These are phyloP conservation scores for Anseranas semipalmata DNA, from an alignment of 2,113 vertebrate genomes.

Conservation along the genomic window DNA sequence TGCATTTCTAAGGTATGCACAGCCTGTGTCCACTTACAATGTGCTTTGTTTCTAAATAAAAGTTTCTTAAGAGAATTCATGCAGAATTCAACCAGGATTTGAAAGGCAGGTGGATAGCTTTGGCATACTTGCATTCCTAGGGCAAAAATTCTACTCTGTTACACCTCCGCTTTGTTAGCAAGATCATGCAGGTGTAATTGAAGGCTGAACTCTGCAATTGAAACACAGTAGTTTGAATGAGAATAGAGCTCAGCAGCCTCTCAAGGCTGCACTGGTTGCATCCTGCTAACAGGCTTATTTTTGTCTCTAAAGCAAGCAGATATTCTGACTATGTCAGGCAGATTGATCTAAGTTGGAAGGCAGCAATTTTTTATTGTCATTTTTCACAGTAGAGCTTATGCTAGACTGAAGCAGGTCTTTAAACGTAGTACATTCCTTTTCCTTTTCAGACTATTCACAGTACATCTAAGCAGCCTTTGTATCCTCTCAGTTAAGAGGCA, in stretches of 20 bases:
- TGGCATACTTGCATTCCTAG: neutral
- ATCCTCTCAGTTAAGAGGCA: neutral
- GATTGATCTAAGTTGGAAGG: conserved; percentile 35
- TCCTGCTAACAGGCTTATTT: conserved; percentile 46
- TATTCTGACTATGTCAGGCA: neutral
- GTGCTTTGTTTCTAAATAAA: conserved; percentile 28
- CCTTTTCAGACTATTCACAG: neutral
- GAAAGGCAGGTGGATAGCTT: neutral
- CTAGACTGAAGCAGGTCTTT: neutral
- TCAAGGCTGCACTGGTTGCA: neutral
- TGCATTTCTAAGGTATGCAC: neutral
- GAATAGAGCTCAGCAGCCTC: conserved; percentile 17
- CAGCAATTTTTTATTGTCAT: neutral
- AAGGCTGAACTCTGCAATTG: conserved; percentile 4
- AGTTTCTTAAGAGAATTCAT: neutral
- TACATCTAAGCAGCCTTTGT: neutral
- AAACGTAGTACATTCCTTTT: neutral
- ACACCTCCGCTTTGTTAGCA: conserved; percentile 9
- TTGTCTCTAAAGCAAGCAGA: neutral
- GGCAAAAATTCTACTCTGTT: neutral
- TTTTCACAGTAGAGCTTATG: conserved; percentile 4
- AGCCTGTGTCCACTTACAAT: neutral
- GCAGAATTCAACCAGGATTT: neutral
- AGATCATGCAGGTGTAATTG: conserved; percentile 17
- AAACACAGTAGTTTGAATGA: conserved; percentile 22